Evolutionary conservation across 2,797 vertebrate genomes (phyloP), one percentile per base, ranked within the genome.

Genomic region (Synanceia verrucosa): DNA sequence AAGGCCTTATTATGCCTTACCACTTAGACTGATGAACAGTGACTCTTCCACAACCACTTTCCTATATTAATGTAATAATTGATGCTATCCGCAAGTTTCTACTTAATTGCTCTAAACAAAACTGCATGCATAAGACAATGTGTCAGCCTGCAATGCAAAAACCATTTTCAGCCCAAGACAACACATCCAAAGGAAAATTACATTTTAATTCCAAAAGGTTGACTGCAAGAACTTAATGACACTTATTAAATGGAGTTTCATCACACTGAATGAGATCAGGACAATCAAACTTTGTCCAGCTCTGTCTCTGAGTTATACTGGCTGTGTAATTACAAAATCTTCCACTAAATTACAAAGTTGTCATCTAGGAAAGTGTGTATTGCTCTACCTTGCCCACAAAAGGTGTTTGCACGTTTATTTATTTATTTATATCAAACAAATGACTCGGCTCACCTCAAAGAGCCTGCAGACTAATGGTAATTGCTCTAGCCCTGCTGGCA

Each of bases 401-500:
- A 80, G 51, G 65, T 73, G 73, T 78, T 78, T 78, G 78, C 63
- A 31, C 80, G 63, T 73, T 85, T 84, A 73, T 90, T 85, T 88
- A 77, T 86, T 85, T 88, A 76, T 87, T 85, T 80, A 70, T 86
- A 74, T 81, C 55, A 62, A 86, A 88, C 83, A 83, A 88, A 90
- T 81, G 67, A 83, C 73, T 82, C 41, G 6, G 55, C 65, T 85
- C 79, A 72, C 80, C 80, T 86, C 79, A 75, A 85, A 87, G 70
- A 86, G 79, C 74, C 81, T 29, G 64, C 74, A 86, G 84, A 90
- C 88, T 81, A 89, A 93, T 91, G 81, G 65, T 92, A 91, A 93
- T 90, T 86, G 89, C 83, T 78, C 63, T 33, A 58, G 79, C 74
- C 87, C 88, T 78, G 81, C 91, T 86, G 90, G 90, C 89, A 85